Percentiles rank a stretch among this genome's conserved stretches.
phyloP scores from a whole-genome alignment of 2,888 invertebrate genomes.

The Thelaira solivaga region DNA sequence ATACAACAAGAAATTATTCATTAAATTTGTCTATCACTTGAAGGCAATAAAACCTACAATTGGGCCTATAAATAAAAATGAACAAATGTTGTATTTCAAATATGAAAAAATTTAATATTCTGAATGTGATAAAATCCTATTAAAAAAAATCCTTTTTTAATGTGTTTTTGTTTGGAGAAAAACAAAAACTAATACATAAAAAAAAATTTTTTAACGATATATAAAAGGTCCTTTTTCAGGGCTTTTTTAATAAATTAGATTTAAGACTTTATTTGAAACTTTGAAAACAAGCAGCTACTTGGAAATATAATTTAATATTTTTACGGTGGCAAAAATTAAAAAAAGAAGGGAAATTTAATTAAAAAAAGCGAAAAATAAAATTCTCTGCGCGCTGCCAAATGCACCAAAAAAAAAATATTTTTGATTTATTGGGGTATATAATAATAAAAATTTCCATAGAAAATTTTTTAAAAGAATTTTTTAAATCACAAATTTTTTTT shows the following conservation, averaged over 20 bases:
- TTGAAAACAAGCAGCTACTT: slow-evolving; percentile 37
- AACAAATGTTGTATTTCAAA: slow-evolving; percentile 7
- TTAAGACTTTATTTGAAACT: slow-evolving; percentile 25
- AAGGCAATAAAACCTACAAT: slow-evolving; percentile 21
- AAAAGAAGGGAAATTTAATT: slow-evolving; percentile 12
- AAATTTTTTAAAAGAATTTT: too few species aligned
- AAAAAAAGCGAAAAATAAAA: slow-evolving; percentile 27
- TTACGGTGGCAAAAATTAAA: slow-evolving; percentile 38
- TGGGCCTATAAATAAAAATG: slow-evolving; percentile 31
- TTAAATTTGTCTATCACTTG: neutral
- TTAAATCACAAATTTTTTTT: too few species aligned
- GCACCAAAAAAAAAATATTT: too few species aligned
- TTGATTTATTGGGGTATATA: too few species aligned
- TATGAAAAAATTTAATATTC: slow-evolving; percentile 6
- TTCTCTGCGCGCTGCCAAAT: too few species aligned
- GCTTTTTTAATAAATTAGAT: slow-evolving; percentile 40
- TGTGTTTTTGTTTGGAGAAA: slow-evolving; percentile 42
- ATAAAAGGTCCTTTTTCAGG: slow-evolving; percentile 41
- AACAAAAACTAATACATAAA: slow-evolving; percentile 17
- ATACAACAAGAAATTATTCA: neutral
- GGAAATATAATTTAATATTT: slow-evolving; percentile 13
- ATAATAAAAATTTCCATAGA: too few species aligned
- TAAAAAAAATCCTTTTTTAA: slow-evolving; percentile 37
- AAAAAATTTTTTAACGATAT: too few species aligned
- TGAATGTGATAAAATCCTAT: slow-evolving; percentile 50